Evolutionary conservation across 2,888 invertebrate species (phyloP).

Genomic region (Synergus gifuensis): DNA sequence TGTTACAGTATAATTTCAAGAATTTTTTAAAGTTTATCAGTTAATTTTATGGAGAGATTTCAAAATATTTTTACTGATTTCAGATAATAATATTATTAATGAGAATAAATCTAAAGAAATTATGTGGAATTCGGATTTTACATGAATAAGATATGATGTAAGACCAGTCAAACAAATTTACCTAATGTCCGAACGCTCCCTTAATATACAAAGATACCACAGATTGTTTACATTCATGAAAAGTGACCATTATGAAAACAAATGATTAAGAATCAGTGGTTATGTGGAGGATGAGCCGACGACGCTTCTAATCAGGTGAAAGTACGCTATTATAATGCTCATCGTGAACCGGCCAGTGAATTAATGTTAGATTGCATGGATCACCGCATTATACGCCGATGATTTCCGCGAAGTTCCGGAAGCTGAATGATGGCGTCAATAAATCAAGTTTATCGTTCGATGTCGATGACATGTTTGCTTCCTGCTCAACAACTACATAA

Average conservation of each 20-base stretch:
- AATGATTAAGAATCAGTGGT: conserved; percentile 17
- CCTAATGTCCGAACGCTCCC: background rate
- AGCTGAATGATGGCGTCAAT: conserved; percentile 49
- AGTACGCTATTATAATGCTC: conserved; percentile 65
- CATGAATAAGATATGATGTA: no score
- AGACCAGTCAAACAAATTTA: background rate
- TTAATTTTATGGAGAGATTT: no score
- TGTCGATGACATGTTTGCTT: conserved; percentile 11
- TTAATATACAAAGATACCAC: background rate
- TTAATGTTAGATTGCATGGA: conserved; percentile 65
- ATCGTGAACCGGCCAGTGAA: conserved; percentile 62
- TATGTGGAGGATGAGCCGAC: conserved; percentile 45
- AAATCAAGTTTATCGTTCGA: conserved; percentile 51
- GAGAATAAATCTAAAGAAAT: no score
- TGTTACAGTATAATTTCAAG: no score
- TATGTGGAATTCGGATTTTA: no score
- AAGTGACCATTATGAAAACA: conserved; percentile 8
- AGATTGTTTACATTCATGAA: conserved; percentile 1
- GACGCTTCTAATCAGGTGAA: conserved; percentile 60
- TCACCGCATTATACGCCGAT: conserved; percentile 51
- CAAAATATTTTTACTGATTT: no score
- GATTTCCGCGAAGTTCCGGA: conserved; percentile 58
- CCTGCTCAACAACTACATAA: background rate
- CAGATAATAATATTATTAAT: no score
- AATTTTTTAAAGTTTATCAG: no score